phyloP scores from a whole-genome alignment of 2,797 vertebrate species.

The Morelia viridis region DNA sequence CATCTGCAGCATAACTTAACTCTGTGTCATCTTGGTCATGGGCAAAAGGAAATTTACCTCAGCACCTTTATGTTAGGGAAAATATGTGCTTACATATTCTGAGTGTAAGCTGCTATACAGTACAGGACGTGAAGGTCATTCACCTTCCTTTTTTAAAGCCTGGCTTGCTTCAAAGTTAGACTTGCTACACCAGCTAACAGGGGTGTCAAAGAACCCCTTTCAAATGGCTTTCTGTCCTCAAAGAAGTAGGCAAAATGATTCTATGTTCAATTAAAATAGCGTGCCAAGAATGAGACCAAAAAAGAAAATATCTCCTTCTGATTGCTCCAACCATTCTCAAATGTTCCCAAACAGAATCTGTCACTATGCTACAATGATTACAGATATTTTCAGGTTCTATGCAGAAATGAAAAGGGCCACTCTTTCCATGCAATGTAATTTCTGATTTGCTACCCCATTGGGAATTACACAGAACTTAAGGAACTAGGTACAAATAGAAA shows the following conservation, averaged over 20 bases:
- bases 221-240: not conserved
- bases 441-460: not conserved
- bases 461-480: not conserved
- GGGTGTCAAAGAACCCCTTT: not conserved
- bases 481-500: fast-evolving
- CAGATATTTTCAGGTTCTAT: not conserved
- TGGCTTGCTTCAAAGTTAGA: too few species aligned
- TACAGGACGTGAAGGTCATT: too few species aligned
- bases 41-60: too few species aligned
- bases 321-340: not conserved
- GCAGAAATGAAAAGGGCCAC: not conserved
- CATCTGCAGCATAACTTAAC: too few species aligned
- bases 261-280: not conserved
- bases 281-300: not conserved
- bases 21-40: too few species aligned
- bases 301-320: not conserved
- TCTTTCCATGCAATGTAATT: not conserved
- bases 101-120: too few species aligned
- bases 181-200: too few species aligned
- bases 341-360: not conserved
- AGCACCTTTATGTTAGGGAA: too few species aligned
- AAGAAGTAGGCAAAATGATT: not conserved
- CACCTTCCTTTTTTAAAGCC: too few species aligned
- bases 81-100: too few species aligned
- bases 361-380: not conserved